Conservation (phyloP, 2,797 vertebrate genomes). For the Onychomys leucogaster region DNA sequence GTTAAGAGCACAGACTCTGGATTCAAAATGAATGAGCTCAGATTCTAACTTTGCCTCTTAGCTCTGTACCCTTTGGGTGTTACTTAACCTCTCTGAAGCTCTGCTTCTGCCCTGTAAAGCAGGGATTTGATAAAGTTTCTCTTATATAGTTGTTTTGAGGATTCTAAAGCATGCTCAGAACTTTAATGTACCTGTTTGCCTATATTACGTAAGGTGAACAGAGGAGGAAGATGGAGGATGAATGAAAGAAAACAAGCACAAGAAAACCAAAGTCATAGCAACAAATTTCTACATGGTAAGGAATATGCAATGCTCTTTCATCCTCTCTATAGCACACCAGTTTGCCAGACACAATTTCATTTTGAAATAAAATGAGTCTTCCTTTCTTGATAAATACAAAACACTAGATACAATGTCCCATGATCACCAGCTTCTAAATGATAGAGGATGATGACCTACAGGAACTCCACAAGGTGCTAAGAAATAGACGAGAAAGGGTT, state of each 20-base stretch:
- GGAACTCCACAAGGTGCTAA: not conserved
- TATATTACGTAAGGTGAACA: not conserved
- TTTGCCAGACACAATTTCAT: not conserved
- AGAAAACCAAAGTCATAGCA: not conserved
- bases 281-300: not conserved
- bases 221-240: not conserved
- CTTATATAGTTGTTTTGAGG: not conserved
- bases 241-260: not conserved
- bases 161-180: not conserved
- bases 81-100: not conserved
- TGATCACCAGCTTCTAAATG: not conserved
- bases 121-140: not conserved
- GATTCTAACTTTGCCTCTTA: not conserved
- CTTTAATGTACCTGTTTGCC: not conserved
- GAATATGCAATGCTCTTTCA: not conserved
- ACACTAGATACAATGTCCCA: not conserved
- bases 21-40: not conserved
- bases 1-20: not conserved
- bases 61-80: not conserved
- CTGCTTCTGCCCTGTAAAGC: not conserved
- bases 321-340: not conserved
- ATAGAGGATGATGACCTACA: rapidly evolving
- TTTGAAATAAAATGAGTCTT: not conserved
- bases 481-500: not conserved
- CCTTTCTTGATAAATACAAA: not conserved